phyloP scores from a whole-genome alignment of 2,113 vertebrate genomes.

The Istiophorus platypterus region DNA sequence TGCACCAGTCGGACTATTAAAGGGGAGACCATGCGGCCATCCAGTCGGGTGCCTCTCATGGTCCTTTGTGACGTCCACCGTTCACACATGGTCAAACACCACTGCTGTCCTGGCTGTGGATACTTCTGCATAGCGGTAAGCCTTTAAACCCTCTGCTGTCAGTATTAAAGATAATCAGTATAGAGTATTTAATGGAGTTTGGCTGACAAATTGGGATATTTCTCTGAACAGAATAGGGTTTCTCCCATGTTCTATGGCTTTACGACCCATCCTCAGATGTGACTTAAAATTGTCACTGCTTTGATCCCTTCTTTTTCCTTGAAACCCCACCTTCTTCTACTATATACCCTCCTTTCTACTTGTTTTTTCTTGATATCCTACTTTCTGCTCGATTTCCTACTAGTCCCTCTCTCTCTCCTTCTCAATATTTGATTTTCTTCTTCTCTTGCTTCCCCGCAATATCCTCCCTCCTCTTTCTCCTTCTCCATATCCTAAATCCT shows the following conservation, averaged over 20 bases:
- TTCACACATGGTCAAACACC: slow-evolving; percentile 94
- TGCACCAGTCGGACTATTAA: slow-evolving; percentile 89
- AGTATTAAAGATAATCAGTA: neutral
- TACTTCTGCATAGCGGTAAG: slow-evolving; percentile 93
- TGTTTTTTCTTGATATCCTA: too few species aligned
- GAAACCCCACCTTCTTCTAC: too few species aligned
- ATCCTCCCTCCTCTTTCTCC: too few species aligned
- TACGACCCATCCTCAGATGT: neutral
- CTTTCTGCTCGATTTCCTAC: neutral
- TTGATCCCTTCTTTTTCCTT: too few species aligned
- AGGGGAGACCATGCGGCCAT: slow-evolving; percentile 93
- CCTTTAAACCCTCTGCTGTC: neutral
- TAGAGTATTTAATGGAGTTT: neutral
- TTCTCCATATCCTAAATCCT: neutral
- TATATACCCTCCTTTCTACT: too few species aligned
- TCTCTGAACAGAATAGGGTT: too few species aligned
- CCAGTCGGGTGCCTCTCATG: slow-evolving; percentile 92
- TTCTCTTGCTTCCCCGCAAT: too few species aligned
- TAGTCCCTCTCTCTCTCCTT: neutral
- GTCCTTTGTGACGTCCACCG: slow-evolving; percentile 93
- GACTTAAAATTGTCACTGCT: too few species aligned
- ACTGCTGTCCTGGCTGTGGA: slow-evolving; percentile 94
- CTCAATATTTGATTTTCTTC: too few species aligned
- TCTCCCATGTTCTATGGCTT: neutral
- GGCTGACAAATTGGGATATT: neutral